Evolutionary conservation across 2,888 invertebrate species (phyloP).

Genomic region (Lasioglossum morio): DNA sequence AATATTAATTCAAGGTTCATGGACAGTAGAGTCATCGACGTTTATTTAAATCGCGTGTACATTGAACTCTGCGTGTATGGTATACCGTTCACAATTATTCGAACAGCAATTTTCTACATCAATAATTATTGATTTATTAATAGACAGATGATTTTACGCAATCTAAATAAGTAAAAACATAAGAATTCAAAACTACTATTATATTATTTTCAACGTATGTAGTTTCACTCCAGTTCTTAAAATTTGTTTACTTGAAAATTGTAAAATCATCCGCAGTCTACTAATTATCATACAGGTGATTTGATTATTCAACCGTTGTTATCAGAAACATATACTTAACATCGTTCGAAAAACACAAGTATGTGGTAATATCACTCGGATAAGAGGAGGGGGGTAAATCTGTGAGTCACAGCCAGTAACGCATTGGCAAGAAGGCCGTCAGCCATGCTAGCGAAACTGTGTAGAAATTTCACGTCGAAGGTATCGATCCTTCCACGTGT

Average conservation of each 20-base stretch:
- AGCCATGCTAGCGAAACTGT: conserved; percentile 6
- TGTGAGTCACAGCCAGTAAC: not conserved
- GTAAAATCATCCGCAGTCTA: too few relatives aligned
- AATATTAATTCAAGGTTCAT: not conserved
- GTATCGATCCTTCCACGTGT: not conserved
- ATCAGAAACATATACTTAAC: not conserved
- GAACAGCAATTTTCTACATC: too few relatives aligned
- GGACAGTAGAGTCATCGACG: not conserved
- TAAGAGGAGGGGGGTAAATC: not conserved
- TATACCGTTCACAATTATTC: not conserved
- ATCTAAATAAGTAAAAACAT: too few relatives aligned
- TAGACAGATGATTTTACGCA: too few relatives aligned
- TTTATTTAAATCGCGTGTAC: not conserved
- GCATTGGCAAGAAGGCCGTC: not conserved
- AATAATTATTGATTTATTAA: not conserved
- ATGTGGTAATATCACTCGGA: too few relatives aligned
- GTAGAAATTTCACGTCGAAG: not conserved
- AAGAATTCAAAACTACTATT: too few relatives aligned
- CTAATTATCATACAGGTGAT: too few relatives aligned
- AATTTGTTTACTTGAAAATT: too few relatives aligned
- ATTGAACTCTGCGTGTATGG: not conserved
- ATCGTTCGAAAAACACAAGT: not conserved
- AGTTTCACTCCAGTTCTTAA: too few relatives aligned
- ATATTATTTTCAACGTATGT: too few relatives aligned
- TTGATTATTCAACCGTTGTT: not conserved